These are phyloP conservation scores for Elgaria multicarinata DNA, from an alignment of 2,113 vertebrate species.

Conservation along the genomic window DNA sequence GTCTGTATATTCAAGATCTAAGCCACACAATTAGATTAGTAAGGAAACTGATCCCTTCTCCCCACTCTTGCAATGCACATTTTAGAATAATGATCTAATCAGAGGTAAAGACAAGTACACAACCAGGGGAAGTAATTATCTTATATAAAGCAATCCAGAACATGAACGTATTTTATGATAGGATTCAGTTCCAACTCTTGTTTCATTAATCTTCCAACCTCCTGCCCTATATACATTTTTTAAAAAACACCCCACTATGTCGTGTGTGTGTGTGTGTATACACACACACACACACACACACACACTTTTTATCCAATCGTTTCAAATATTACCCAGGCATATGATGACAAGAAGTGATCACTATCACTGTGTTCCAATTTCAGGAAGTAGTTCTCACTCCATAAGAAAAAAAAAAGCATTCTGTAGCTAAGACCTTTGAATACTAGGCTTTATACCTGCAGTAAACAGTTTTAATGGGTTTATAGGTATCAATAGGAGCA, in stretches of 20 bases:
- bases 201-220: background rate
- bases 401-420: background rate
- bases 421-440: background rate
- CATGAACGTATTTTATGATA: background rate
- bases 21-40: background rate
- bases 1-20: background rate
- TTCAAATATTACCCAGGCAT: background rate
- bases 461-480: background rate
- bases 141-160: background rate
- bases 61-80: background rate
- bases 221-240: background rate
- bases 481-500: background rate
- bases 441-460: background rate
- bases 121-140: background rate
- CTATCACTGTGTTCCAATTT: background rate
- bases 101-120: background rate
- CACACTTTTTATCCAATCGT: background rate
- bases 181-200: background rate
- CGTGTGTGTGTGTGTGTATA: too few relatives aligned
- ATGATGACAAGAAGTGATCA: background rate
- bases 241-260: too few relatives aligned
- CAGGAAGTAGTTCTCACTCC: background rate
- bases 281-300: too few relatives aligned
- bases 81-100: background rate
- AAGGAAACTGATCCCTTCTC: background rate